Base-by-base conservation (phyloP, 2,797 vertebrate species). In the Lates japonicus region DNA sequence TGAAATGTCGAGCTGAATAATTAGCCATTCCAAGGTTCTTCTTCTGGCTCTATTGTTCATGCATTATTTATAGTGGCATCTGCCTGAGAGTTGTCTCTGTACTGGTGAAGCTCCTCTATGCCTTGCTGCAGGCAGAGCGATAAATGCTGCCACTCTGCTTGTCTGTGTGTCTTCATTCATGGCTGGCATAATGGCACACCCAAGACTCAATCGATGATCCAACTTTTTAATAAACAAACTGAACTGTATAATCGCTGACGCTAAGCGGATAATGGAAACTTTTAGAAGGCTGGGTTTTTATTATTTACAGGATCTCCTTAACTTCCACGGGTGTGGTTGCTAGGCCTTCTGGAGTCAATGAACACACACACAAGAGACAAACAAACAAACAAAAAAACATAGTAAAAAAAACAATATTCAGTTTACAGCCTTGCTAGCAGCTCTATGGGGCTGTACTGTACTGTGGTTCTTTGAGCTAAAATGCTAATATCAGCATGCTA, bases 11-110 rank as follows among this genome's bases (percentile, higher is more conserved):
- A 86, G 70, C 87, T 90, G 91, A 94, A 95, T 95, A 94, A 94
- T 95, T 94, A 94, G 91, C 87, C 60, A 76, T 91, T 92, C 84
- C 90, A 83, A 89, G 87, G 85, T 91, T 93, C 89, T 88, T 91
- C 88, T 92, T 90, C 90, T 90, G 90, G 90, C 83, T 90, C 86
- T 87, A 84, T 92, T 90, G 84, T 92, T 91, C 78, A 92, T 95
- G 92, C 92, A 94, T 95, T 94, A 94, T 95, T 94, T 92, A 95
- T 94, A 77, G 76, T 91, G 89, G 92, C 92, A 94, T 94, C 92
- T 92, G 93, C 88, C 90, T 90, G 92, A 90, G 90, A 90, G 90
- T 90, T 64, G 88, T 88, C 78, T 92, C 84, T 78, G 76, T 85
- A 54, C 86, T 81, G 81, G 63, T 75, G 87, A 67, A 78, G 90